These are phyloP conservation scores for Excalfactoria chinensis DNA, from an alignment of 2,113 vertebrate species.

Conservation along the genomic window DNA sequence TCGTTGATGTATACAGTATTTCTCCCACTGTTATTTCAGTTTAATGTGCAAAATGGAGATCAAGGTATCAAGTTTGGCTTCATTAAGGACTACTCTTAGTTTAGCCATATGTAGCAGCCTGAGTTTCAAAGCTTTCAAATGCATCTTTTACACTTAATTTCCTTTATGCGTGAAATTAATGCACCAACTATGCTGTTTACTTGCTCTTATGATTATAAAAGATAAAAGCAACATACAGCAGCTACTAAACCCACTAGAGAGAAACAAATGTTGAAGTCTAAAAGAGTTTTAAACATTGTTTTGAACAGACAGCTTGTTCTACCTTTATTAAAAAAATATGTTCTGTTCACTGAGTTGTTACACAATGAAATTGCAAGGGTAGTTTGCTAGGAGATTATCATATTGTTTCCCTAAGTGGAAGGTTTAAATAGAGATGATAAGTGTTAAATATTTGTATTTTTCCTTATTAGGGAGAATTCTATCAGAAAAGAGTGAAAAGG, in stretches of 20 bases:
- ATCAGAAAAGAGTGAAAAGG: background rate
- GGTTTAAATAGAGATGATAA: background rate
- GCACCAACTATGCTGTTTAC: too few relatives aligned
- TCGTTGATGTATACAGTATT: background rate
- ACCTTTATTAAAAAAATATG: background rate
- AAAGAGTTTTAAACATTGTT: background rate
- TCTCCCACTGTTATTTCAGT: background rate
- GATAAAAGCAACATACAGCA: background rate
- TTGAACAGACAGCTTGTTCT: background rate
- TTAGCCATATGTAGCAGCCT: background rate
- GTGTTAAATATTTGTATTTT: background rate
- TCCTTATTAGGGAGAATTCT: background rate
- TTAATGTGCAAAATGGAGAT: background rate
- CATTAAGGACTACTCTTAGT: background rate
- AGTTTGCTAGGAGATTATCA: background rate
- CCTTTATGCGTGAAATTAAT: background rate
- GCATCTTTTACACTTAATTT: accelerated
- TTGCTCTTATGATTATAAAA: background rate
- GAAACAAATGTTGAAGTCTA: background rate
- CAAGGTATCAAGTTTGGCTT: background rate
- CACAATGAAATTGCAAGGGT: background rate
- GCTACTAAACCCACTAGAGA: background rate
- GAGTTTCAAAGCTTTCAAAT: background rate
- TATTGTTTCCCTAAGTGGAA: background rate
- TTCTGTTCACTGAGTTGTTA: background rate